Base-by-base conservation (phyloP, 2,797 vertebrate genomes). In the Fundulus diaphanus region DNA sequence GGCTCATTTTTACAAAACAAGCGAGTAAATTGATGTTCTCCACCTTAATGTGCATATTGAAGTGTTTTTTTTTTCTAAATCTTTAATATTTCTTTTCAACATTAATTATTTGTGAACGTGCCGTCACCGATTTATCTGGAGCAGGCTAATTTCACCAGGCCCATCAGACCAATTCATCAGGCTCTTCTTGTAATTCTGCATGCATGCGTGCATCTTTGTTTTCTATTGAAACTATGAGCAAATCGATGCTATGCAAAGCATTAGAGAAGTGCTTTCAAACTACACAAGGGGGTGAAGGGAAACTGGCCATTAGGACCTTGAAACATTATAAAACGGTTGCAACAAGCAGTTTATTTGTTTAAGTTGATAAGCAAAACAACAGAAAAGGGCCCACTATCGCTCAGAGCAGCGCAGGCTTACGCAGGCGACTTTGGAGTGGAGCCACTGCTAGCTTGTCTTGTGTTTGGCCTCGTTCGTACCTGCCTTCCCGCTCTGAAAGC, bases 401-500 rank as follows among this genome's bases (percentile, higher is more conserved):
- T 73, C 35, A 49, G 37, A 54, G 15, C 72, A 72, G 54, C 57
- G 65, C 76, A 80, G 37, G 80, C 67, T 74, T 77, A 87, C 77
- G 80, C 82, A 82, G 76, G 67, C 82, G 2, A 75, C 75, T 74
- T 9, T 83, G 70, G 71, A 73, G 69, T 83, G 13, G n/a, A 74
- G 80, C 83, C 77, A 70, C 40, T 46, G 46, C 13, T 49, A 63
- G 33, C 59, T 29, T 71, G 67, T 73, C 66, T 82, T 57, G 61
- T 68, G 68, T 80, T 87, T 85, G 81, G 88, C 89, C 81, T 86
- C 7, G 51, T 90, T 87, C 92, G 40, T 95, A 95, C 95, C 95
- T 96, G 94, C 67, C 82, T 89, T 90, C 90, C 89, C 92, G 85
- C 91, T 94, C 92, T 87, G 92, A 91, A 84, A 94, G 94, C 91